phyloP scores from a whole-genome alignment of 1,140 invertebrate genomes.

The Pinna nobilis region DNA sequence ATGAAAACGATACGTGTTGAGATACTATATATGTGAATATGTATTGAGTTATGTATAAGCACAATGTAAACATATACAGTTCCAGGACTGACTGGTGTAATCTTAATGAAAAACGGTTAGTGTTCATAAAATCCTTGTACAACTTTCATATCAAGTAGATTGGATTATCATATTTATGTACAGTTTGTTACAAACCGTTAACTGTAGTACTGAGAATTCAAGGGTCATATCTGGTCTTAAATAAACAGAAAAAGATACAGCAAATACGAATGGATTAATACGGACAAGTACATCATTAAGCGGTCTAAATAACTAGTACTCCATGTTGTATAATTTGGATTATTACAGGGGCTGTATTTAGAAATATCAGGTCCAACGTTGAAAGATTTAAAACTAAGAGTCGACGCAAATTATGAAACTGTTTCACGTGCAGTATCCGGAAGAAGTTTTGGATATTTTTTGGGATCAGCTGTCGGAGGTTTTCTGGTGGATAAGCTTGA shows the following conservation, averaged over 20 bases:
- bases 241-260: not conserved
- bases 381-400: constrained; percentile 47
- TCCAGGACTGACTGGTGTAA: too few species aligned
- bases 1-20: too few species aligned
- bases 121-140: too few species aligned
- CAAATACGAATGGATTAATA: not conserved
- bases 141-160: too few species aligned
- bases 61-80: too few species aligned
- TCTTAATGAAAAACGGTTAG: too few species aligned
- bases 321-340: not conserved
- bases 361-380: constrained; percentile 53
- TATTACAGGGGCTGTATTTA: constrained; percentile 43
- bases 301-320: not conserved
- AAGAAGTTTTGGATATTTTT: constrained; percentile 48
- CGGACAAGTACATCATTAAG: not conserved
- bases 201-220: not conserved
- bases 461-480: constrained; percentile 48
- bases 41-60: too few species aligned
- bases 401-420: constrained; percentile 41
- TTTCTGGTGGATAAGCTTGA: constrained; percentile 46
- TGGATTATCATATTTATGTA: not conserved
- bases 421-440: constrained; percentile 49
- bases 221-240: not conserved
- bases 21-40: too few species aligned
- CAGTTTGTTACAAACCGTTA: not conserved